phyloP scores from a whole-genome alignment of 2,888 invertebrate species.

The Toxonevra muliebris region DNA sequence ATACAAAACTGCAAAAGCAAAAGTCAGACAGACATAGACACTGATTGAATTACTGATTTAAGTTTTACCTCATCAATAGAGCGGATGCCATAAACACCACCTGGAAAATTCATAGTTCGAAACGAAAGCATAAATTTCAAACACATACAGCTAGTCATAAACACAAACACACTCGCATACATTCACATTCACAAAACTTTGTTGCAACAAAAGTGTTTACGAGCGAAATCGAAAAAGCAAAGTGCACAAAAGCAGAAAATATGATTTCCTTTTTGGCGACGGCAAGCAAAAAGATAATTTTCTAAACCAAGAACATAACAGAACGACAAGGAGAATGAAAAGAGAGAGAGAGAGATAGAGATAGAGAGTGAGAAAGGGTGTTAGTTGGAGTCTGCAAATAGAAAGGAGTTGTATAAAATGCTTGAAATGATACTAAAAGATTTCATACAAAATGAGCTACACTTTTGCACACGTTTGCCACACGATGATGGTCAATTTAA shows the following conservation, averaged over 20 bases:
- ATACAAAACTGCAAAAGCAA: too few species aligned
- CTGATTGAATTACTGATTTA: neutral
- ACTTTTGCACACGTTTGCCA: too few species aligned
- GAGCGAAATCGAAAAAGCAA: conserved; percentile 55
- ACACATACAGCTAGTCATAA: neutral
- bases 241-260: conserved; percentile 62
- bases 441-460: too few species aligned
- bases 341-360: neutral
- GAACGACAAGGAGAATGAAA: conserved; percentile 9
- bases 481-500: too few species aligned
- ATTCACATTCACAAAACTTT: neutral
- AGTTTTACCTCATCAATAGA: conserved; percentile 55
- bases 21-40: too few species aligned
- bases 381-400: too few species aligned
- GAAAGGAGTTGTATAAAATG: too few species aligned
- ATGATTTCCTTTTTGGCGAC: conserved; percentile 61
- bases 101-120: conserved; percentile 46
- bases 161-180: neutral
- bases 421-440: too few species aligned
- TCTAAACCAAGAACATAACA: conserved; percentile 46
- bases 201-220: conserved; percentile 44
- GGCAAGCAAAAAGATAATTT: conserved; percentile 58
- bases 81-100: conserved; percentile 60
- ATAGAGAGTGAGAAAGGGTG: neutral
- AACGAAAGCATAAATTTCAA: conserved; percentile 32